These are phyloP conservation scores for Cairina moschata DNA, from an alignment of 2,113 vertebrate genomes.

Conservation along the genomic window DNA sequence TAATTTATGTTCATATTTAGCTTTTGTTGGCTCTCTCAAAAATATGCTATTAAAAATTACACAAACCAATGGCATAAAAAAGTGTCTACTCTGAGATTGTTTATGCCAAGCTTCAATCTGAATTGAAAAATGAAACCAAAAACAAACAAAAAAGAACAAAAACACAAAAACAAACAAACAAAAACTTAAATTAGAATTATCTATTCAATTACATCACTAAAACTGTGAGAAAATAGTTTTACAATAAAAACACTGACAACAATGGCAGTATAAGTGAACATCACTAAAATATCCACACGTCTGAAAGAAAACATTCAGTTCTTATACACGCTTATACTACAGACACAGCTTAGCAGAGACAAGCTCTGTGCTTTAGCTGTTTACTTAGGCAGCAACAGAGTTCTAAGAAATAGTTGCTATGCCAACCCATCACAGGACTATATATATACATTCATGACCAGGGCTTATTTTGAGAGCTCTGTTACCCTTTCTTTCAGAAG, in stretches of 20 bases:
- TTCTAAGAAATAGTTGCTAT: conserved; percentile 81
- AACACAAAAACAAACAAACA: not conserved
- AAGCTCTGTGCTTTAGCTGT: conserved; percentile 67
- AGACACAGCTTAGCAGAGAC: conserved; percentile 69
- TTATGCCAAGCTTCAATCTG: not conserved
- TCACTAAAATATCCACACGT: conserved; percentile 18
- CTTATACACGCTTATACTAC: conserved; percentile 49
- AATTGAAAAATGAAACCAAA: not conserved
- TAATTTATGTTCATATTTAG: conserved; percentile 49
- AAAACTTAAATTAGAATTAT: not conserved
- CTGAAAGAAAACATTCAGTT: conserved; percentile 28
- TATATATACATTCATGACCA: conserved; percentile 75
- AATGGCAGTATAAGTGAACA: conserved; percentile 13
- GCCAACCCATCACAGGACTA: conserved; percentile 75
- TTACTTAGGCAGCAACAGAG: conserved; percentile 75
- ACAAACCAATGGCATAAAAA: not conserved
- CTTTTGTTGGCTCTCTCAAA: conserved; percentile 22
- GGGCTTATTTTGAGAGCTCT: conserved; percentile 70
- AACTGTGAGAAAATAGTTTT: conserved; percentile 5
- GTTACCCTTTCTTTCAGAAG: conserved; percentile 66
- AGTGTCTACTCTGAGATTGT: not conserved
- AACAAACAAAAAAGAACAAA: not conserved
- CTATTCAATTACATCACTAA: not conserved
- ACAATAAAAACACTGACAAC: not conserved
- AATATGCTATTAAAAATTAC: conserved; percentile 15